phyloP scores from a whole-genome alignment of 2,888 invertebrate genomes.

The Ceraclea dissimilis region DNA sequence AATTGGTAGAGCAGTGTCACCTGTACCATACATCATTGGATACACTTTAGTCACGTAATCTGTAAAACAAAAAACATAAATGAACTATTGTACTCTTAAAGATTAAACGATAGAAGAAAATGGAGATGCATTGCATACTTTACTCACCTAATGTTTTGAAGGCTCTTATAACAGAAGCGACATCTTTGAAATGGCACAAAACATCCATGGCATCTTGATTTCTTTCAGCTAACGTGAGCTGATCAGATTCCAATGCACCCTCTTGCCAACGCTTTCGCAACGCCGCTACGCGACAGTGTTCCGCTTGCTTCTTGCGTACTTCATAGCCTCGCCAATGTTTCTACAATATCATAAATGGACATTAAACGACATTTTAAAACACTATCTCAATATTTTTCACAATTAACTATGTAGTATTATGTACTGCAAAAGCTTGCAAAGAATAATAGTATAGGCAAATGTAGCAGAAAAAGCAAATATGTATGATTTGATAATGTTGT shows the following conservation, averaged over 20 bases:
- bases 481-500: too few relatives aligned
- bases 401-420: too few relatives aligned
- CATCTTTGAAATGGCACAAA: conserved; percentile 30
- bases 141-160: conserved; percentile 40
- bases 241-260: conserved; percentile 36
- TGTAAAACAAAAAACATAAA: conserved; percentile 28
- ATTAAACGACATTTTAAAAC: background rate
- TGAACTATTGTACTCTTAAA: too few relatives aligned
- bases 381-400: background rate
- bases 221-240: conserved; percentile 37
- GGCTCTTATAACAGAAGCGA: conserved; percentile 31
- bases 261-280: conserved; percentile 39
- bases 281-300: conserved; percentile 32
- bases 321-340: conserved; percentile 49
- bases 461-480: too few relatives aligned
- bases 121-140: background rate
- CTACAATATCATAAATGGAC: too few relatives aligned
- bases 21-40: conserved; percentile 41
- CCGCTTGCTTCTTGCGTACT: conserved; percentile 30
- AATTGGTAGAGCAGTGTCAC: conserved; percentile 19
- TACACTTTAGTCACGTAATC: conserved; percentile 42
- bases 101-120: background rate
- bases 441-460: too few relatives aligned
- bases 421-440: too few relatives aligned
- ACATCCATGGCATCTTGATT: conserved; percentile 42